Evolutionary conservation across 2,888 invertebrate genomes (phyloP).

Genomic region (Drosophila merina): DNA sequence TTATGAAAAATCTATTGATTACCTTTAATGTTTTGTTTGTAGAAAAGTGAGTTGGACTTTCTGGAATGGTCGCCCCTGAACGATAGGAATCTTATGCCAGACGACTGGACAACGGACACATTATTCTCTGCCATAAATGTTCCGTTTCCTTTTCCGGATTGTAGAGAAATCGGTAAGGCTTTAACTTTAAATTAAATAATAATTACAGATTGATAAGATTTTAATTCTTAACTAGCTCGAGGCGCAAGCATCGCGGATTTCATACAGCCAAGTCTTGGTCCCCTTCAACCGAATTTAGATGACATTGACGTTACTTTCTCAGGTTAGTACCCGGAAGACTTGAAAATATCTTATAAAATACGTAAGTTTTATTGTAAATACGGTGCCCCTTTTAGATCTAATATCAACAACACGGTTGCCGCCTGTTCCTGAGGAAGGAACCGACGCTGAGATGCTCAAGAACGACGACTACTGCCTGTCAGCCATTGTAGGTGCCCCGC

Average conservation of each 20-base stretch:
- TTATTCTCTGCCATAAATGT: slow-evolving; percentile 92
- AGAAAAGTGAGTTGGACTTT: slow-evolving; percentile 84
- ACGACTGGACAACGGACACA: slow-evolving; percentile 91
- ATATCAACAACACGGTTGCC: slow-evolving; percentile 85
- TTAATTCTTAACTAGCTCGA: slow-evolving; percentile 83
- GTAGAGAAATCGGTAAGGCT: slow-evolving; percentile 94
- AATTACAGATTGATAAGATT: background rate
- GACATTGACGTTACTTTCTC: slow-evolving; percentile 94
- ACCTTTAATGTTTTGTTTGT: slow-evolving; percentile 14
- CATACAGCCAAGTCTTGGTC: slow-evolving; percentile 98
- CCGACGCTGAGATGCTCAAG: slow-evolving; percentile 86
- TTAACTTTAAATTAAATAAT: too few species aligned
- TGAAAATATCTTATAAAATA: background rate
- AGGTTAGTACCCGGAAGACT: slow-evolving; percentile 85
- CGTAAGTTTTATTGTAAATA: background rate
- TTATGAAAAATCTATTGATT: slow-evolving; percentile 1
- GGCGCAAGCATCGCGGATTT: slow-evolving; percentile 96
- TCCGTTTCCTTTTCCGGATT: slow-evolving; percentile 98
- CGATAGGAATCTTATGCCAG: slow-evolving; percentile 82
- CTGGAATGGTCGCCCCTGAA: slow-evolving; percentile 83
- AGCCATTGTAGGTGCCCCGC: slow-evolving; percentile 73
- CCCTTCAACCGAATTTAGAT: slow-evolving; percentile 97
- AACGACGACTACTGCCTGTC: slow-evolving; percentile 80
- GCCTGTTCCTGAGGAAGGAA: slow-evolving; percentile 87
- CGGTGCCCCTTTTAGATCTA: slow-evolving; percentile 72